A percentile compares a stretch with the other conserved stretches of the same genome.
phyloP scores from a whole-genome alignment of 2,797 vertebrate genomes.

The Sparus aurata region DNA sequence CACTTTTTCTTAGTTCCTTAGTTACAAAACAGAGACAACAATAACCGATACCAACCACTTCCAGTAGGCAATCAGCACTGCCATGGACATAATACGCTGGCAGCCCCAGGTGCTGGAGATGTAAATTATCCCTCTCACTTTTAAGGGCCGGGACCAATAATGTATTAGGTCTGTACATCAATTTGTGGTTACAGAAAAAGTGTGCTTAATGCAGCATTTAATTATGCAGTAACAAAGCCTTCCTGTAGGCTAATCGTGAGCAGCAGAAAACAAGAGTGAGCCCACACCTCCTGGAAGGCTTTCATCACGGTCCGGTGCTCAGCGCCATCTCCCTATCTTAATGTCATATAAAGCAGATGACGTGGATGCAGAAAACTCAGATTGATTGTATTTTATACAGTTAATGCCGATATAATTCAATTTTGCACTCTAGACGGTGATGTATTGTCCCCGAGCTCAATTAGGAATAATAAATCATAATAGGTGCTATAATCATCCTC shows the following conservation, averaged over 20 bases:
- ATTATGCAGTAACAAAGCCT: neutral
- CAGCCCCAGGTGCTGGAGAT: slow-evolving; percentile 7
- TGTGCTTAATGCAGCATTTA: slow-evolving; percentile 1
- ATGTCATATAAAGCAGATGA: slow-evolving; percentile 32
- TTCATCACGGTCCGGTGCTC: slow-evolving; percentile 3
- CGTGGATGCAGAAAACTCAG: slow-evolving; percentile 7
- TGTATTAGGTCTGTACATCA: neutral
- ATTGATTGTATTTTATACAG: slow-evolving; percentile 29
- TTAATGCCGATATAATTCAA: slow-evolving; percentile 51
- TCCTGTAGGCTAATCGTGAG: slow-evolving; percentile 14
- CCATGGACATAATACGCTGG: neutral
- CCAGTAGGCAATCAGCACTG: slow-evolving; percentile 10
- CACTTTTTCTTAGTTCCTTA: slow-evolving; percentile 1
- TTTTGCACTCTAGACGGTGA: slow-evolving; percentile 60
- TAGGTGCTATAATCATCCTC: slow-evolving; percentile 68
- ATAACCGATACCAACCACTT: slow-evolving; percentile 3
- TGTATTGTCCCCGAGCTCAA: slow-evolving; percentile 61
- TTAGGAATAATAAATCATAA: slow-evolving; percentile 72
- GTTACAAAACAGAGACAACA: slow-evolving; percentile 24
- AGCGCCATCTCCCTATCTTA: slow-evolving; percentile 13
- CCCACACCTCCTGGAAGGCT: slow-evolving; percentile 14
- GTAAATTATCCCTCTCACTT: neutral
- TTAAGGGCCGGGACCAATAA: neutral
- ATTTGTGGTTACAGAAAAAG: neutral
- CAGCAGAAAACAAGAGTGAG: slow-evolving; percentile 2